phyloP scores from a whole-genome alignment of 2,797 vertebrate genomes.

The Acanthurus lineatus region DNA sequence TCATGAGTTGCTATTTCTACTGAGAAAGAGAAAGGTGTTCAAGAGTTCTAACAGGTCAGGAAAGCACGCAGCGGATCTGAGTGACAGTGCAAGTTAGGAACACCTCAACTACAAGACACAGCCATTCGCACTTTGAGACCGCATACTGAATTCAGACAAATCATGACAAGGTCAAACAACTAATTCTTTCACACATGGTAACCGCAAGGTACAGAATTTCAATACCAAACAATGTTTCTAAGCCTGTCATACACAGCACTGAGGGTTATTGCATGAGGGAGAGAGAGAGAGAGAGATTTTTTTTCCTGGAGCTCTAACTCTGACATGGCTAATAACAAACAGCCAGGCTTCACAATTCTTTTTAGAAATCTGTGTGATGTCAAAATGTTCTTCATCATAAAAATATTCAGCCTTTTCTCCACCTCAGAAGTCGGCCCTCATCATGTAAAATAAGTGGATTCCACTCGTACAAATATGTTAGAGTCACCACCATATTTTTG shows the following conservation, averaged over 20 bases:
- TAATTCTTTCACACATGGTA: not conserved
- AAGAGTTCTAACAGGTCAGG: slow-evolving; percentile 6
- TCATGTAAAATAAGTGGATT: not conserved
- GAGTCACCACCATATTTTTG: not conserved
- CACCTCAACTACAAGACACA: not conserved
- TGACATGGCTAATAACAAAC: not conserved
- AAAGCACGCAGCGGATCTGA: slow-evolving; percentile 16
- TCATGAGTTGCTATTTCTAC: not conserved
- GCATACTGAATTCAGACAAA: not conserved
- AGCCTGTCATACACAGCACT: not conserved
- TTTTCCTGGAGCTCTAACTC: not conserved
- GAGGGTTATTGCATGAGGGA: not conserved
- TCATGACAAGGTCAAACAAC: not conserved
- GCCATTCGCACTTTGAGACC: not conserved
- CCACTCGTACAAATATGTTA: not conserved
- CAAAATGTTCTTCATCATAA: slow-evolving; percentile 19
- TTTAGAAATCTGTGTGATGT: slow-evolving; percentile 19
- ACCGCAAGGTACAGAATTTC: not conserved
- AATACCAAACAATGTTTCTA: not conserved
- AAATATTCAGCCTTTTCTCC: slow-evolving; percentile 6
- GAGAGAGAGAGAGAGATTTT: not conserved
- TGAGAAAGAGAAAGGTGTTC: not conserved
- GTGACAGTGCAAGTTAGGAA: slow-evolving; percentile 13
- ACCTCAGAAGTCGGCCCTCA: not conserved
- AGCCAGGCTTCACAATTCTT: not conserved